Percentiles rank a stretch among this genome's conserved stretches.
Conservation (phyloP, 2,113 vertebrate species). For the Paralichthys olivaceus region DNA sequence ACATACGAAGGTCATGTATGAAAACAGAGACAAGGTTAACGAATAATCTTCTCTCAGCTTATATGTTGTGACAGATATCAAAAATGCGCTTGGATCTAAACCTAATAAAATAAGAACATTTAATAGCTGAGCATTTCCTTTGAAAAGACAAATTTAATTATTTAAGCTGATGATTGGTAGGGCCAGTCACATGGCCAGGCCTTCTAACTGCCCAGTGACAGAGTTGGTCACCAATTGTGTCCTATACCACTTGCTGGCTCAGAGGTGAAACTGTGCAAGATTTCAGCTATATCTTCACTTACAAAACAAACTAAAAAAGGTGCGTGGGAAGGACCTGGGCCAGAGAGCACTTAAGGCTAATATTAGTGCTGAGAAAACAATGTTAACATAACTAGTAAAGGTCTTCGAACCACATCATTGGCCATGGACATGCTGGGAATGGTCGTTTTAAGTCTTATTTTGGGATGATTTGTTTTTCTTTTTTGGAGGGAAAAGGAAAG, state of each 20-base stretch:
- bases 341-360: conserved; percentile 87
- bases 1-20: conserved; percentile 45
- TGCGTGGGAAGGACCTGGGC: conserved; percentile 78
- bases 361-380: conserved; percentile 82
- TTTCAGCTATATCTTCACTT: conserved; percentile 79
- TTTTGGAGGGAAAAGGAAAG: conserved; percentile 61
- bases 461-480: conserved; percentile 60
- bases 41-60: conserved; percentile 78
- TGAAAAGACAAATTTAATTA: conserved; percentile 54
- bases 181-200: conserved; percentile 68
- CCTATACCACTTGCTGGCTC: conserved; percentile 80
- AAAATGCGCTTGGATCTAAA: conserved; percentile 54
- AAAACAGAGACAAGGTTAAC: conserved; percentile 52
- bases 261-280: conserved; percentile 86
- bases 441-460: conserved; percentile 70
- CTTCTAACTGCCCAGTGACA: conserved; percentile 63
- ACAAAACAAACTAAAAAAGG: conserved; percentile 68
- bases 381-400: conserved; percentile 71
- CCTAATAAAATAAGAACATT: conserved; percentile 34
- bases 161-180: conserved; percentile 76
- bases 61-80: conserved; percentile 71
- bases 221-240: conserved; percentile 65
- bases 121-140: conserved; percentile 72
- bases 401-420: conserved; percentile 78
- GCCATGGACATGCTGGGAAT: conserved; percentile 79